phyloP scores from a whole-genome alignment of 2,888 invertebrate species.

The Saturnia pavonia region DNA sequence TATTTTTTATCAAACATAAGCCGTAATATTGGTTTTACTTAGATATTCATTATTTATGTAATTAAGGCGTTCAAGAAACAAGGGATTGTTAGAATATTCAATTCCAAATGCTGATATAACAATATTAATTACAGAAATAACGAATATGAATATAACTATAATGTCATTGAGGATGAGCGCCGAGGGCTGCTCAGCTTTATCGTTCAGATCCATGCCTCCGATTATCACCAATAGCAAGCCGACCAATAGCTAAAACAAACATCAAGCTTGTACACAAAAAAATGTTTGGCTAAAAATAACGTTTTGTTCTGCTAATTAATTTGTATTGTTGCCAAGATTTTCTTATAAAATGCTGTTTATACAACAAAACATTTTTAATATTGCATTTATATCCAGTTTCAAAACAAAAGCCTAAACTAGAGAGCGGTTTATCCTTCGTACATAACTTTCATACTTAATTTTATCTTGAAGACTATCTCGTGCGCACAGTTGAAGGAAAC shows the following conservation, averaged over 20 bases:
- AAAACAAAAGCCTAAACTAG: neutral
- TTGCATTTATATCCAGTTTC: neutral
- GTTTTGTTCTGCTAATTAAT: neutral
- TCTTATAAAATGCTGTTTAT: neutral
- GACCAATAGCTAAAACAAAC: slow-evolving; percentile 87
- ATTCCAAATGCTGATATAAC: slow-evolving; percentile 93
- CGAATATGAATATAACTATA: slow-evolving; percentile 89
- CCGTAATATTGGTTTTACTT: slow-evolving; percentile 53
- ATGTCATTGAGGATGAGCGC: slow-evolving; percentile 91
- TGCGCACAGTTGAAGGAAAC: neutral
- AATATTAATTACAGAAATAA: slow-evolving; percentile 91
- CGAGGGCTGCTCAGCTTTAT: slow-evolving; percentile 86
- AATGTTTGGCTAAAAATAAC: neutral
- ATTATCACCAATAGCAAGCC: slow-evolving; percentile 91
- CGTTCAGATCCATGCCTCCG: slow-evolving; percentile 92
- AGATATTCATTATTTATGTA: slow-evolving; percentile 69
- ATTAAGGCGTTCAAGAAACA: slow-evolving; percentile 75
- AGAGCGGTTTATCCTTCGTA: neutral
- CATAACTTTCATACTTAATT: neutral
- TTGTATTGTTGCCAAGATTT: neutral
- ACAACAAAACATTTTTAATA: neutral
- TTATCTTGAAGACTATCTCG: neutral
- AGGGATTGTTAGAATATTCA: slow-evolving; percentile 86
- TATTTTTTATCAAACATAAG: neutral
- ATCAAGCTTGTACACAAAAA: neutral